phyloP scores from a whole-genome alignment of 2,797 vertebrate species.

The Melanotaenia nigrans region DNA sequence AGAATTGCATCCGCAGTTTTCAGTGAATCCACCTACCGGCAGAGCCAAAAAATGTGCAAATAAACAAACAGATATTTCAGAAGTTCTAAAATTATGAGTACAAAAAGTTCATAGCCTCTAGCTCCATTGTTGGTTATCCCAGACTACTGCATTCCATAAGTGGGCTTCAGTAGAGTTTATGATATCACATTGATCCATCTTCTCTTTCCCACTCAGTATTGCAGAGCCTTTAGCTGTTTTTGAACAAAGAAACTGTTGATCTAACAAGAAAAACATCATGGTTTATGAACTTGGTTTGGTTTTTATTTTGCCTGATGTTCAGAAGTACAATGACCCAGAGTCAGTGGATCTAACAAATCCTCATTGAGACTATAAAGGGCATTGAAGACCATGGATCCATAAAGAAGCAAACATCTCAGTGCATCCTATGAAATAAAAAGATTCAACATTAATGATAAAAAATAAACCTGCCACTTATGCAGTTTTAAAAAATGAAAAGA shows the following conservation, averaged over 20 bases:
- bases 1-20: slow-evolving; percentile 22
- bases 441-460: neutral
- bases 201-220: slow-evolving; percentile 18
- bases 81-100: slow-evolving; percentile 31
- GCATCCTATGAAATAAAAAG: slow-evolving; percentile 2
- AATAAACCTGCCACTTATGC: slow-evolving; percentile 11
- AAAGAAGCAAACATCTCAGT: slow-evolving; percentile 20
- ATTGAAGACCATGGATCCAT: slow-evolving; percentile 32
- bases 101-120: slow-evolving; percentile 10
- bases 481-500: neutral
- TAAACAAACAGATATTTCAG: slow-evolving; percentile 34
- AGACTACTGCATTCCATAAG: slow-evolving; percentile 18
- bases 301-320: slow-evolving; percentile 48
- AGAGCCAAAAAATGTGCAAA: slow-evolving; percentile 45
- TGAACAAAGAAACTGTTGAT: slow-evolving; percentile 9
- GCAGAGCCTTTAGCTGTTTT: slow-evolving; percentile 25
- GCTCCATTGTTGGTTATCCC: slow-evolving; percentile 10
- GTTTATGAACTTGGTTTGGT: slow-evolving; percentile 32
- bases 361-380: slow-evolving; percentile 41
- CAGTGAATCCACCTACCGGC: slow-evolving; percentile 9
- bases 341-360: slow-evolving; percentile 33
- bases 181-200: slow-evolving; percentile 13
- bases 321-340: slow-evolving; percentile 31
- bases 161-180: slow-evolving; percentile 18
- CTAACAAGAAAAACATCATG: slow-evolving; percentile 32